Evolutionary conservation across 2,888 invertebrate genomes (phyloP), one percentile per base, ranked within the genome.

Genomic region (Phrixothrix hirtus): DNA sequence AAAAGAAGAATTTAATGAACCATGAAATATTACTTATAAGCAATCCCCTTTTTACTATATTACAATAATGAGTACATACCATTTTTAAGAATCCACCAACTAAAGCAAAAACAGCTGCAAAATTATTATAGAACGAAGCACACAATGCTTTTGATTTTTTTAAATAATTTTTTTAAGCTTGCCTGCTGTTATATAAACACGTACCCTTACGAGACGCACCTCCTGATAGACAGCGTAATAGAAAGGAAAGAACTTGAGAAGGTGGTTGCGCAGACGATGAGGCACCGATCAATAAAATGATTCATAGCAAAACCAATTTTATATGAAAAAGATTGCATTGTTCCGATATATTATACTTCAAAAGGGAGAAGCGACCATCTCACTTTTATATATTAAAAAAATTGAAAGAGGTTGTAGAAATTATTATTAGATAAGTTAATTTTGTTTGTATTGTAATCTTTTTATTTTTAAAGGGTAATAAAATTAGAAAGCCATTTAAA

Each of bases 181-280:
- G 17, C 26, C 29, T n/a, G n/a, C 16, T 49, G 27, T 42, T 13
- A 29, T 29, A 35, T n/a, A n/a, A n/a, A n/a, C n/a, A n/a, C n/a
- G n/a, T n/a, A n/a, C n/a, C n/a, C n/a, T n/a, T n/a, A n/a, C n/a
- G n/a, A n/a, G n/a, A n/a, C 59, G 58, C 55, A 48, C 51, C 54
- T 49, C 63, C 62, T 68, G 65, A 69, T 67, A 59, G 69, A 67
- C 69, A 68, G 66, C 54, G 60, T 55, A 67, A 69, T 65, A 60
- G 61, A 59, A 57, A 67, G 43, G 57, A 59, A 53, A 53, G 53
- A 54, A 58, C 57, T 47, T 58, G 58, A 37, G 36, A 12, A 15
- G 27, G 49, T 15, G 21, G 21, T 26, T 55, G 55, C 55, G 55
- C 55, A 50, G 38, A 65, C 66, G 67, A 67, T 61, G 57, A 64